phyloP scores from a whole-genome alignment of 2,113 vertebrate genomes.

The Urocynchramus pylzowi region DNA sequence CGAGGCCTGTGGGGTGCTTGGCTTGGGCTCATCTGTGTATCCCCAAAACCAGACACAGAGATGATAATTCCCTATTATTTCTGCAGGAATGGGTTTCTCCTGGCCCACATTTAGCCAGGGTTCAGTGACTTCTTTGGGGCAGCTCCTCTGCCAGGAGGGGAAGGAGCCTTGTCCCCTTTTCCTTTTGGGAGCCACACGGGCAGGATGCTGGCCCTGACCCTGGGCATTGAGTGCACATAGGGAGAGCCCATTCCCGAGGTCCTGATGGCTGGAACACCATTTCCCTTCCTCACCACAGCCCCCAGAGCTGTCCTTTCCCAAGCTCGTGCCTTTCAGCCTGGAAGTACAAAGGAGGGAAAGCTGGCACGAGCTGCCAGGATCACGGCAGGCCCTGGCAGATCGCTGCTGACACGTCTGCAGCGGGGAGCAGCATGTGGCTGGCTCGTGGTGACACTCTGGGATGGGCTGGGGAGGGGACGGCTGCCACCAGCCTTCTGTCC shows the following conservation, averaged over 20 bases:
- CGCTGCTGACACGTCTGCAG: slow-evolving; percentile 7
- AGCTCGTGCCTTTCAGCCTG: neutral
- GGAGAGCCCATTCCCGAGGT: neutral
- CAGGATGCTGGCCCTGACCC: fast-evolving
- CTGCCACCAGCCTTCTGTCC: slow-evolving; percentile 36
- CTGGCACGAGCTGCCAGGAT: neutral
- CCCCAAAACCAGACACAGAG: neutral
- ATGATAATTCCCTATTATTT: neutral
- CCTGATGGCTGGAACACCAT: fast-evolving
- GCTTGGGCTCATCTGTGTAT: fast-evolving
- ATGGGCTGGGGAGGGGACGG: slow-evolving; percentile 27
- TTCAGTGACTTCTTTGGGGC: neutral
- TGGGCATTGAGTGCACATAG: fast-evolving
- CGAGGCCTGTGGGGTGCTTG: fast-evolving
- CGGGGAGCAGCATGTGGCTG: slow-evolving; percentile 29
- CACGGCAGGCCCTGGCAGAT: slow-evolving; percentile 10
- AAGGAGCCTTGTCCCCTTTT: fast-evolving
- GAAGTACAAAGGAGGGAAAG: neutral
- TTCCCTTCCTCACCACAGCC: neutral
- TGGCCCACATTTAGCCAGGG: neutral
- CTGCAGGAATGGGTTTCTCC: neutral
- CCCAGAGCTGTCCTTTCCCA: neutral
- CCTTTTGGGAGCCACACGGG: too few species aligned
- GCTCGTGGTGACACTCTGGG: neutral
- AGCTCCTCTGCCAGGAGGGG: neutral